These are phyloP conservation scores for Pocillopora meandrina DNA, from an alignment of 92 coral and sea anemone genomes.

Conservation along the genomic window DNA sequence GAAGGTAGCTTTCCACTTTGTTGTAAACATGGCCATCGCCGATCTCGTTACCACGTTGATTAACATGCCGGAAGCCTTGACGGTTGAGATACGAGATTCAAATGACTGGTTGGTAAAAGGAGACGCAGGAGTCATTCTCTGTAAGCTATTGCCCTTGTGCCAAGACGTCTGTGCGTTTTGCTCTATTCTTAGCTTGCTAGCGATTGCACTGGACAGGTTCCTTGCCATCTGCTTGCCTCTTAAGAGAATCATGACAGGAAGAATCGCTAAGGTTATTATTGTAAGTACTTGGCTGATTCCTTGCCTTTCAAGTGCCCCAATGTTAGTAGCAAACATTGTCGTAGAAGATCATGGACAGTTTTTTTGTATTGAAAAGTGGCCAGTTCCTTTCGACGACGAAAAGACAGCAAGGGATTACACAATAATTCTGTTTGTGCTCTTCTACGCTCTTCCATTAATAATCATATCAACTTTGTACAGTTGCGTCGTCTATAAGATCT, in stretches of 20 bases:
- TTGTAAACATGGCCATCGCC: slow-evolving; percentile 71
- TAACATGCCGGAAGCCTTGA: slow-evolving; percentile 63
- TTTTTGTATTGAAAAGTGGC: slow-evolving; percentile 72
- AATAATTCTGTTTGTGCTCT: slow-evolving; percentile 53
- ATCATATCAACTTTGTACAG: slow-evolving; percentile 53
- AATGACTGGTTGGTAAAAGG: slow-evolving; percentile 37
- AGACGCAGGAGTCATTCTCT: slow-evolving; percentile 32
- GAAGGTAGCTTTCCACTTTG: slow-evolving; percentile 53
- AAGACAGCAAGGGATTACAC: slow-evolving; percentile 61
- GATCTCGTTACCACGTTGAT: slow-evolving; percentile 57
- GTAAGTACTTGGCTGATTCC: slow-evolving; percentile 61
- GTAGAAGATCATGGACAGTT: slow-evolving; percentile 11
- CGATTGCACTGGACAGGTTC: slow-evolving; percentile 73
- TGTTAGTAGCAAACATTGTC: slow-evolving; percentile 71
- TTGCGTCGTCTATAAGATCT: slow-evolving; percentile 53
- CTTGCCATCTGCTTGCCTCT: slow-evolving; percentile 72
- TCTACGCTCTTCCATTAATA: slow-evolving; percentile 53
- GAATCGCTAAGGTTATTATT: slow-evolving; percentile 58
- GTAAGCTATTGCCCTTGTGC: slow-evolving; percentile 52
- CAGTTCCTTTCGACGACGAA: slow-evolving; percentile 50
- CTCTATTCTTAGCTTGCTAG: slow-evolving; percentile 67
- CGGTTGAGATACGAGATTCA: slow-evolving; percentile 45
- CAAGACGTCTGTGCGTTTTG: slow-evolving; percentile 73
- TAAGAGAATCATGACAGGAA: slow-evolving; percentile 57
- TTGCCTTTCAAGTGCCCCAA: slow-evolving; percentile 58